Conservation (phyloP, 1,140 invertebrate species). For the Orchestia grillus region DNA sequence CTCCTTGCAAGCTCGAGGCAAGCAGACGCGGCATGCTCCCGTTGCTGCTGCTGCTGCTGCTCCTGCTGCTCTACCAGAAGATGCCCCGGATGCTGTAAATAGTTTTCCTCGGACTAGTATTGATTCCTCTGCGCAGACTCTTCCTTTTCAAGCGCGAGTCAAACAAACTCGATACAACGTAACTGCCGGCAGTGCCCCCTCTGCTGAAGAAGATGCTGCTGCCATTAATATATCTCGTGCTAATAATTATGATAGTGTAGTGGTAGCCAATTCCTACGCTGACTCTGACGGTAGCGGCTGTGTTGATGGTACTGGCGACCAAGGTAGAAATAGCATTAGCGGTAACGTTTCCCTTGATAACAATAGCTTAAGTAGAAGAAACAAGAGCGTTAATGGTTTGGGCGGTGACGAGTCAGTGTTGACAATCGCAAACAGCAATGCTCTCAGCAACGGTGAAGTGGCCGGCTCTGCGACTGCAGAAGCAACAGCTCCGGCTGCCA, state of each 20-base stretch:
- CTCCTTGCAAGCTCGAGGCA: neutral
- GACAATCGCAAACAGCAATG: neutral
- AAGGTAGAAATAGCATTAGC: neutral
- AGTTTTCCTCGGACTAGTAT: neutral
- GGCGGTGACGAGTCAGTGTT: neutral
- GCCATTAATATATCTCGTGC: neutral
- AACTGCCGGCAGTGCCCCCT: neutral
- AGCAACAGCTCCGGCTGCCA: neutral
- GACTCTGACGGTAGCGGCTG: neutral
- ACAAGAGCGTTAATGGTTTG: neutral
- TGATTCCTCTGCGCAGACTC: neutral
- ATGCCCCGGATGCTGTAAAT: neutral
- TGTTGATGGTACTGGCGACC: neutral
- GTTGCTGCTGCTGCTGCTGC: neutral
- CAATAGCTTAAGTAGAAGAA: conserved; percentile 20
- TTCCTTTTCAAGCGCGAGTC: neutral
- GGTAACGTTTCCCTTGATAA: neutral
- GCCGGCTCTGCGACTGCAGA: neutral
- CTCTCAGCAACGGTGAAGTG: neutral
- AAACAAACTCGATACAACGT: neutral
- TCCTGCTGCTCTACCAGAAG: neutral
- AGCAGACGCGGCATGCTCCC: neutral
- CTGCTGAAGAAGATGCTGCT: neutral
- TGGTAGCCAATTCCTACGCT: conserved; percentile 23
- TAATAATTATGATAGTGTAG: conserved; percentile 13